phyloP scores from a whole-genome alignment of 2,888 invertebrate genomes.

The Folsomia manolachei region DNA sequence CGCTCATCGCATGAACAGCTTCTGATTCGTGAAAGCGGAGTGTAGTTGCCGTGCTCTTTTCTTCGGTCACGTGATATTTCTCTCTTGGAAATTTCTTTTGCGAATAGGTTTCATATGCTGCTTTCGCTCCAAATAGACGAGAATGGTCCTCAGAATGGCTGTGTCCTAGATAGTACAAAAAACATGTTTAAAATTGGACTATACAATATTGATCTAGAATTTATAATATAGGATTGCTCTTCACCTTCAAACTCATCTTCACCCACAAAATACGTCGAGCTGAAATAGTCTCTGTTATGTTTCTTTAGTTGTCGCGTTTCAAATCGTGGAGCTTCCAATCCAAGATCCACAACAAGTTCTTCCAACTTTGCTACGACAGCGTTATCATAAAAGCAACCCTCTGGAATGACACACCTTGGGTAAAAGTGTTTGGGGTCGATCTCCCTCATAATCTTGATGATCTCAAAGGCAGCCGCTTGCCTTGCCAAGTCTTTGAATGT shows the following conservation, averaged over 20 bases:
- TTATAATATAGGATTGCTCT: no score
- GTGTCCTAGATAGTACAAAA: no score
- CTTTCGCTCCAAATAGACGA: slow-evolving; percentile 9
- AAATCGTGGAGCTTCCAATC: background rate
- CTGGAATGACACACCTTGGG: slow-evolving; percentile 3
- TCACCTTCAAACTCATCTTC: slow-evolving; percentile 15
- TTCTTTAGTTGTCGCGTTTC: background rate
- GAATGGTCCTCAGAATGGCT: background rate
- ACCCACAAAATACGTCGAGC: slow-evolving; percentile 1
- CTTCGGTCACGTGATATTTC: background rate
- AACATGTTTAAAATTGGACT: no score
- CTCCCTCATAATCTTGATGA: slow-evolving; percentile 4
- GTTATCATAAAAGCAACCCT: slow-evolving; percentile 8
- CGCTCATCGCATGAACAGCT: background rate
- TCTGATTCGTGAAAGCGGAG: background rate
- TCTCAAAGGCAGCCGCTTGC: slow-evolving; percentile 13
- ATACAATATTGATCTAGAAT: no score
- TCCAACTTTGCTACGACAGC: background rate
- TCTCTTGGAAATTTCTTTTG: slow-evolving; percentile 15
- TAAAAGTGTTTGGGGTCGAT: background rate
- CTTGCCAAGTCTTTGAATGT: background rate
- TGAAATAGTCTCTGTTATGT: background rate
- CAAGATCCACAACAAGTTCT: background rate
- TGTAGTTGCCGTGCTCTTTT: no score
- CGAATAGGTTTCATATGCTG: slow-evolving; percentile 20